These are phyloP conservation scores for Cryptocephalus moraei DNA, from an alignment of 2,888 invertebrate species.

Conservation along the genomic window DNA sequence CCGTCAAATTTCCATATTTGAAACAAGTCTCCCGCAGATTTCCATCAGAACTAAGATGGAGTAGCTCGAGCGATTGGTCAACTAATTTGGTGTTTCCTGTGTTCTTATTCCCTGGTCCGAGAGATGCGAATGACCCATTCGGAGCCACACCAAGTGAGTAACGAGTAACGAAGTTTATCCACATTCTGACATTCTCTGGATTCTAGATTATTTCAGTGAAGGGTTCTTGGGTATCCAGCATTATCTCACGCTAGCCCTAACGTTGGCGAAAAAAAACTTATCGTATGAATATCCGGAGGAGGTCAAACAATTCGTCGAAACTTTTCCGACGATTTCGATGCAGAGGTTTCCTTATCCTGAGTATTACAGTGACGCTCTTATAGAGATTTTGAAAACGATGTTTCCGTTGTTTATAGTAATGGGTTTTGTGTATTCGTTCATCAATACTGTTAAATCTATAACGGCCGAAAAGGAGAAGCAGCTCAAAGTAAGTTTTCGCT, in stretches of 20 bases:
- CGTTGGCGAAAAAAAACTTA: slow-evolving; percentile 14
- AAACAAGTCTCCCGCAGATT: slow-evolving; percentile 33
- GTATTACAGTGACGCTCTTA: slow-evolving; percentile 55
- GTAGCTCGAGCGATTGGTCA: slow-evolving; percentile 45
- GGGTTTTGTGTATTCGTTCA: slow-evolving; percentile 70
- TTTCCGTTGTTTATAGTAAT: slow-evolving; percentile 69
- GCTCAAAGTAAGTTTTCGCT: slow-evolving; percentile 49
- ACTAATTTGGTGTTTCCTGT: slow-evolving; percentile 57
- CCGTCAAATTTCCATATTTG: too few relatives aligned
- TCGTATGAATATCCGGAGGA: slow-evolving; percentile 1
- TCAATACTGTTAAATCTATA: slow-evolving; percentile 65
- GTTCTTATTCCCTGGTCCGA: slow-evolving; percentile 57
- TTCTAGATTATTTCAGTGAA: slow-evolving; percentile 49
- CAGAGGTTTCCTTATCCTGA: slow-evolving; percentile 66
- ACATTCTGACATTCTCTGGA: slow-evolving; percentile 2
- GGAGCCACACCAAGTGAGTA: slow-evolving; percentile 53
- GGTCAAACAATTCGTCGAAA: neutral
- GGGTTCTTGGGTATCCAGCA: slow-evolving; percentile 59
- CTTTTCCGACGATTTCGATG: slow-evolving; percentile 34
- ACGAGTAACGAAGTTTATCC: neutral
- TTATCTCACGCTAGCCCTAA: slow-evolving; percentile 29
- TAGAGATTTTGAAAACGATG: slow-evolving; percentile 53
- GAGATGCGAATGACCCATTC: slow-evolving; percentile 39
- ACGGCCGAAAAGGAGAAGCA: slow-evolving; percentile 67
- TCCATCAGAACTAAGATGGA: slow-evolving; percentile 43